These are phyloP conservation scores for Heliconius nattereri DNA, from an alignment of 1,140 invertebrate genomes.

Conservation along the genomic window DNA sequence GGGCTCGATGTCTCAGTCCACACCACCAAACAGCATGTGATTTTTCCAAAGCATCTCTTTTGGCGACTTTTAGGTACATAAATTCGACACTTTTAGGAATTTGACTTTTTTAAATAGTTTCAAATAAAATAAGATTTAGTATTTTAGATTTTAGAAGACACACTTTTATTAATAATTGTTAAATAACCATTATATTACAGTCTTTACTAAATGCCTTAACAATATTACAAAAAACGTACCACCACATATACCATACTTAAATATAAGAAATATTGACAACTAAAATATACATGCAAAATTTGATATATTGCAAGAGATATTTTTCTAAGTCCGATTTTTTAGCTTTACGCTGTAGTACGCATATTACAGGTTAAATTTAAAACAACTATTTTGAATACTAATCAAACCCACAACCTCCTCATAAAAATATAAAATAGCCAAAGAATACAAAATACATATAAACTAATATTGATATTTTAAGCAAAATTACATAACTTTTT, in stretches of 20 bases:
- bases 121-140: neutral
- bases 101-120: neutral
- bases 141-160: too few relatives aligned
- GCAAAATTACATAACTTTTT: conserved; percentile 78
- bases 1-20: too few relatives aligned
- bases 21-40: too few relatives aligned
- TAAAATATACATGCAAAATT: too few relatives aligned
- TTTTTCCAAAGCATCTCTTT: too few relatives aligned
- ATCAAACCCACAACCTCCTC: neutral
- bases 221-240: neutral
- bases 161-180: conserved; percentile 21
- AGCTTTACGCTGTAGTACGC: too few relatives aligned
- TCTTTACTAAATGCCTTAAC: neutral
- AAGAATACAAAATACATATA: neutral
- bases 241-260: neutral
- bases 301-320: too few relatives aligned
- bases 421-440: neutral
- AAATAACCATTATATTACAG: conserved; percentile 1
- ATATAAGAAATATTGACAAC: neutral
- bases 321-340: too few relatives aligned
- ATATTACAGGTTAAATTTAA: too few relatives aligned
- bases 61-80: too few relatives aligned
- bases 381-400: neutral
- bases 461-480: conserved; percentile 18
- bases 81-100: too few relatives aligned